Conservation (phyloP, 2,797 vertebrate genomes). For the Toxotes lorentzi region DNA sequence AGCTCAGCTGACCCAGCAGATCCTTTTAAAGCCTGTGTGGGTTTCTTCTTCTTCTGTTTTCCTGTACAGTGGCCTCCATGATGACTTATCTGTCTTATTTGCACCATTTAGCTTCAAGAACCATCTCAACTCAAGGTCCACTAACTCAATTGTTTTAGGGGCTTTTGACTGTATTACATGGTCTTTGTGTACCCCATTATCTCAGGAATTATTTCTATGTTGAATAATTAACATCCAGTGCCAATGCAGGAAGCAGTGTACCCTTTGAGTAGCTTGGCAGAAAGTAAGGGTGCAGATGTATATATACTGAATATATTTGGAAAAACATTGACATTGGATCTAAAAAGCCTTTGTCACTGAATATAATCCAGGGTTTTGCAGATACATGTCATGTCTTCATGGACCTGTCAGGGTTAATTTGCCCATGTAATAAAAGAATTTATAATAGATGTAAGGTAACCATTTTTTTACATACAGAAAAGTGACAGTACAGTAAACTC, state of each 20-base stretch:
- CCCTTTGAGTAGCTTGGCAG: no score
- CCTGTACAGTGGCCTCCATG: conserved; percentile 2
- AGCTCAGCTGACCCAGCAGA: conserved; percentile 28
- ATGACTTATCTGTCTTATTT: conserved; percentile 7
- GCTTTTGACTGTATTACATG: background rate
- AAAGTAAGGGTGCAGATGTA: no score
- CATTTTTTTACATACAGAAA: background rate
- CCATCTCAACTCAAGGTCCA: no score
- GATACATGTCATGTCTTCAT: no score
- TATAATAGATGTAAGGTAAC: background rate
- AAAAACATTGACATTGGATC: background rate
- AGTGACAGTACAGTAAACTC: conserved; percentile 6
- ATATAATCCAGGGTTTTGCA: background rate
- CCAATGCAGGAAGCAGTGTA: no score
- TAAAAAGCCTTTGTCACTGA: background rate
- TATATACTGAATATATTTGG: no score
- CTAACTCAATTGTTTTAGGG: background rate
- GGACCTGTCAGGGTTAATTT: background rate
- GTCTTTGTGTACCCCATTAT: background rate
- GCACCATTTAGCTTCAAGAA: conserved; percentile 12
- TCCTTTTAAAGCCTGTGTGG: conserved; percentile 24
- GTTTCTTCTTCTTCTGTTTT: conserved; percentile 9
- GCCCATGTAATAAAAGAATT: background rate
- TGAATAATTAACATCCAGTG: background rate
- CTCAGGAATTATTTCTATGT: no score